A percentile compares a stretch with the other conserved stretches of the same genome.
phyloP scores from a whole-genome alignment of 2,888 invertebrate species.

The Rhimphoctona megacephalus region DNA sequence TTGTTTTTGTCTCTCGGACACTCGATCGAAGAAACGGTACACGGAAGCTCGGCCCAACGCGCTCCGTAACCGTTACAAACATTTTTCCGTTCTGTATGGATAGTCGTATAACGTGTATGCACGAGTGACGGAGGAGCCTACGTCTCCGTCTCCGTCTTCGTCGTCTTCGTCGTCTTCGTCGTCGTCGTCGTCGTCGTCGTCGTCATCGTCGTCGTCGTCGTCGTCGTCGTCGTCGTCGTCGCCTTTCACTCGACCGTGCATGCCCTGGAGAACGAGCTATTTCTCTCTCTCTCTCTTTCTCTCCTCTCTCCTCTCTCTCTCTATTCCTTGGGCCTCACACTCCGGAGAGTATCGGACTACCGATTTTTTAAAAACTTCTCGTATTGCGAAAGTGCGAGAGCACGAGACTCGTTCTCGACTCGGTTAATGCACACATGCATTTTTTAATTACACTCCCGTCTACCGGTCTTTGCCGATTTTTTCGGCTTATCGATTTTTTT shows the following conservation, averaged over 20 bases:
- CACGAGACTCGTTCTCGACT: slow-evolving; percentile 26
- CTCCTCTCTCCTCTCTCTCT: neutral
- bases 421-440: slow-evolving; percentile 18
- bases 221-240: slow-evolving; percentile 70
- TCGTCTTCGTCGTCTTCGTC: slow-evolving; percentile 72
- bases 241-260: slow-evolving; percentile 81
- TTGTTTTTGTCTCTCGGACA: neutral
- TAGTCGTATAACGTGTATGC: neutral
- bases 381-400: neutral
- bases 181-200: slow-evolving; percentile 79
- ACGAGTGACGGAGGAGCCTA: slow-evolving; percentile 26
- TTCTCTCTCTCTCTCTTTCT: neutral
- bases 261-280: slow-evolving; percentile 49
- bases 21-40: slow-evolving; percentile 12
- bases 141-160: neutral
- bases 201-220: neutral
- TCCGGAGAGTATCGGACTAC: neutral
- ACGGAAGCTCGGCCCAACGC: slow-evolving; percentile 19
- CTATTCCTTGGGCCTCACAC: neutral
- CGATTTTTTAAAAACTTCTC: slow-evolving; percentile 3
- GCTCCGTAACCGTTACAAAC: slow-evolving; percentile 27
- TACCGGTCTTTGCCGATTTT: neutral
- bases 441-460: neutral
- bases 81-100: slow-evolving; percentile 24
- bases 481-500: neutral